These are phyloP conservation scores for Cyclopterus lumpus DNA, from an alignment of 2,797 vertebrate species.

Conservation along the genomic window DNA sequence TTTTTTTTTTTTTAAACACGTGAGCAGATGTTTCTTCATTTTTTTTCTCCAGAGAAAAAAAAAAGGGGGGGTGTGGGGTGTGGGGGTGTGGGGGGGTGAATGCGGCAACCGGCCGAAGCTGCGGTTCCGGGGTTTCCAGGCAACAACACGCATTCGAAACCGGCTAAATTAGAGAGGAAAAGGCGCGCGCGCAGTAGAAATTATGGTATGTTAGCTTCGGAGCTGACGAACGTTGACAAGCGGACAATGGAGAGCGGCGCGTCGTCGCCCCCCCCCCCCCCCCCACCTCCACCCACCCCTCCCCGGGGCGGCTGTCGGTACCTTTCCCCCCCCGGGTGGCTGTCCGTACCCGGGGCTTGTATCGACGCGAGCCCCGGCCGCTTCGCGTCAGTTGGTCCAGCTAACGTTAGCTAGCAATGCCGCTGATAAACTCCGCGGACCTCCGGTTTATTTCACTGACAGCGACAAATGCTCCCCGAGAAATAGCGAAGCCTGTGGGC, in stretches of 20 bases:
- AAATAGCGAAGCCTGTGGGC: too few species aligned
- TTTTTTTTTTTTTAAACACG: neutral
- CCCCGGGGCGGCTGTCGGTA: too few species aligned
- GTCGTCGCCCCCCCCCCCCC: too few species aligned
- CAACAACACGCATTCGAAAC: conserved; percentile 12
- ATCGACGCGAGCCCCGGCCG: conserved; percentile 17
- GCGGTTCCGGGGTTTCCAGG: neutral
- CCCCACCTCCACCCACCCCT: too few species aligned
- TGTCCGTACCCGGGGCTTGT: neutral
- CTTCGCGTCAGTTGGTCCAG: neutral
- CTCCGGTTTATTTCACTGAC: conserved; percentile 22
- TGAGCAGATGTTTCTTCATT: too few species aligned
- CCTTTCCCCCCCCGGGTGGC: too few species aligned
- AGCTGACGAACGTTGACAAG: too few species aligned
- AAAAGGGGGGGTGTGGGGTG: too few species aligned
- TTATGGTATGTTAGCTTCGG: too few species aligned
- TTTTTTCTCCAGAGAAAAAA: too few species aligned
- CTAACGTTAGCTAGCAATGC: conserved; percentile 65
- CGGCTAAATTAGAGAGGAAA: conserved; percentile 11
- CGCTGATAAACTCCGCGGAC: conserved; percentile 48
- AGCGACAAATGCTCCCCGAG: conserved; percentile 15
- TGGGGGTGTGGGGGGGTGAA: conserved; percentile 5
- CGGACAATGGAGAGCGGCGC: too few species aligned
- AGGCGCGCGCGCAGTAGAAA: conserved; percentile 16
- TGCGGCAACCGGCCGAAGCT: conserved; percentile 38